These are phyloP conservation scores for Cataglyphis livida DNA, from an alignment of 2,888 invertebrate genomes.

Conservation along the genomic window DNA sequence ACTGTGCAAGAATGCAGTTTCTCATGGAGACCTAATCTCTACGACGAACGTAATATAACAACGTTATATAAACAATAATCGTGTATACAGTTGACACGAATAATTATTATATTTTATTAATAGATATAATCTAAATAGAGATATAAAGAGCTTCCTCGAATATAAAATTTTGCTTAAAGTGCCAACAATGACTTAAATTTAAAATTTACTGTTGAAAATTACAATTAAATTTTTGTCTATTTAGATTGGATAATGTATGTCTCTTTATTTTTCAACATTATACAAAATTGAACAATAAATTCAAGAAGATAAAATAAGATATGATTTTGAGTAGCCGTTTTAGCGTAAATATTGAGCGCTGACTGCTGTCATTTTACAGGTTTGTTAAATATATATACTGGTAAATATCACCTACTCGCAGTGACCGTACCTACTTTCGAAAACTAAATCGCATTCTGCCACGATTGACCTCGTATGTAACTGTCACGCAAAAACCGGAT, in stretches of 20 bases:
- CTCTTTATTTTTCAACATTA: not conserved
- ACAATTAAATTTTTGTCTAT: not conserved
- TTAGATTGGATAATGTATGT: not conserved
- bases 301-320: not conserved
- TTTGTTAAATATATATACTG: conserved; percentile 10
- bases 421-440: conserved; percentile 57
- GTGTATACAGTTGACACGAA: not conserved
- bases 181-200: not conserved
- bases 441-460: conserved; percentile 62
- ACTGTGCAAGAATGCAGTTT: conserved; percentile 56
- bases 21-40: conserved; percentile 41
- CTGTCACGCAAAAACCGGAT: conserved; percentile 73
- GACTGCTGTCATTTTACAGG: not conserved
- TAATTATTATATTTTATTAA: not conserved
- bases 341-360: not conserved
- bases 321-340: not conserved
- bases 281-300: not conserved
- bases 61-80: conserved; percentile 3
- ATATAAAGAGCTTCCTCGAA: not conserved
- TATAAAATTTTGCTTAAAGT: not conserved
- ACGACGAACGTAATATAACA: conserved; percentile 28
- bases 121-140: not conserved
- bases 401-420: conserved; percentile 44
- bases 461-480: conserved; percentile 67
- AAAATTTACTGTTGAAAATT: not conserved